Evolutionary conservation across 2,888 invertebrate species (phyloP).

Genomic region (Tiphia femorata): DNA sequence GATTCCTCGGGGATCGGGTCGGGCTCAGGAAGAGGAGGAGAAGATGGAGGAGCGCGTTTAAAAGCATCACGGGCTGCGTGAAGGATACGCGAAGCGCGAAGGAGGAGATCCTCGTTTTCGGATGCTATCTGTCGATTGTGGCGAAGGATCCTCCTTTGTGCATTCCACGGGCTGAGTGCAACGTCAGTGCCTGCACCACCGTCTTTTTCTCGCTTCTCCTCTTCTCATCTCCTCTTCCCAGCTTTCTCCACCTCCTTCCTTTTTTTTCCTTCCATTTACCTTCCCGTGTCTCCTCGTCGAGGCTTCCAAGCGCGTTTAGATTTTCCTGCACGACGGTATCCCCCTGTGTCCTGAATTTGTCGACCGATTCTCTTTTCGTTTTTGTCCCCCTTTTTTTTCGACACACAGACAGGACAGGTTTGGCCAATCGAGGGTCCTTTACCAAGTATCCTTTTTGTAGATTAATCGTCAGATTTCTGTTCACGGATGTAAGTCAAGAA

Average conservation of each 20-base stretch:
- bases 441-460: too few species aligned
- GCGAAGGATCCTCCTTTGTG: slow-evolving; percentile 9
- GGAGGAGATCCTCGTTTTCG: too few species aligned
- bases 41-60: too few species aligned
- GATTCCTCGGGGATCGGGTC: neutral
- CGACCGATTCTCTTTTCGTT: neutral
- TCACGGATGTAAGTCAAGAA: too few species aligned
- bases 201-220: neutral
- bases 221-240: neutral
- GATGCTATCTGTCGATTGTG: neutral
- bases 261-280: neutral
- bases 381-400: neutral
- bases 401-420: too few species aligned
- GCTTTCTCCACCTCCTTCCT: neutral
- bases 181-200: neutral
- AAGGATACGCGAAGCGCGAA: slow-evolving; percentile 12
- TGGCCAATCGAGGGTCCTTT: too few species aligned
- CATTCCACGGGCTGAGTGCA: neutral
- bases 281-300: neutral
- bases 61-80: slow-evolving; percentile 25
- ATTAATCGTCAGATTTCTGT: too few species aligned
- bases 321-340: neutral
- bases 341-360: too few species aligned
- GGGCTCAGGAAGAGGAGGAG: slow-evolving; percentile 1
- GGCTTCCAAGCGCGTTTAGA: neutral